A percentile compares a stretch with the other conserved stretches of the same genome.
phyloP scores from a whole-genome alignment of 2,113 vertebrate species.

The Brevimyrus niger region DNA sequence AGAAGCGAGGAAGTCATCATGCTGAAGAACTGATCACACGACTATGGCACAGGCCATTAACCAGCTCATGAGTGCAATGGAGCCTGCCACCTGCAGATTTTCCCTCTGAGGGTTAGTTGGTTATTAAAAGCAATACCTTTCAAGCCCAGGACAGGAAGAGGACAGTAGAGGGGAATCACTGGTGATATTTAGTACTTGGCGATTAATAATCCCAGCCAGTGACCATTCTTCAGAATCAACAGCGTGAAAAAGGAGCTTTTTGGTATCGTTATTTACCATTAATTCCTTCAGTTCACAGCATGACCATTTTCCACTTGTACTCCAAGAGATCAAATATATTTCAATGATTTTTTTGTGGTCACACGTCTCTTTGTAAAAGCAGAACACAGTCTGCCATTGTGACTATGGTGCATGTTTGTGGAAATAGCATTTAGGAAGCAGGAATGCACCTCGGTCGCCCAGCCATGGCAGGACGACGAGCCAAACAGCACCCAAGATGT shows the following conservation, averaged over 20 bases:
- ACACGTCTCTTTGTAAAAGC: background rate
- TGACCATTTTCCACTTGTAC: background rate
- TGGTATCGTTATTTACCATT: background rate
- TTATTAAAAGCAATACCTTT: slow-evolving; percentile 2
- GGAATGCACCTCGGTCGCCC: background rate
- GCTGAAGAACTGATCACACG: background rate
- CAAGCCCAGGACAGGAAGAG: background rate
- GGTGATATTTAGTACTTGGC: background rate
- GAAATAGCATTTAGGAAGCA: background rate
- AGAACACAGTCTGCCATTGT: background rate
- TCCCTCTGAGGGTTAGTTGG: background rate
- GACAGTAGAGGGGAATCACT: background rate
- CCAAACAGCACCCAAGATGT: background rate
- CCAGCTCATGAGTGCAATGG: background rate
- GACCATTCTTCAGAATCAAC: background rate
- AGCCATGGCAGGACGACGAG: background rate
- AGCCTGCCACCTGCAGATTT: background rate
- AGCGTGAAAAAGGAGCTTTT: background rate
- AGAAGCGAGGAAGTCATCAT: background rate
- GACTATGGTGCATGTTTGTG: background rate
- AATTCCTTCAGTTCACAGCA: background rate
- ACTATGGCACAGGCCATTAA: background rate
- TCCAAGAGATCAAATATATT: background rate
- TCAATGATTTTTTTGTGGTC: background rate
- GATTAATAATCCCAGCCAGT: background rate